phyloP scores from a whole-genome alignment of 2,113 vertebrate genomes.

The Crotalus viridis region DNA sequence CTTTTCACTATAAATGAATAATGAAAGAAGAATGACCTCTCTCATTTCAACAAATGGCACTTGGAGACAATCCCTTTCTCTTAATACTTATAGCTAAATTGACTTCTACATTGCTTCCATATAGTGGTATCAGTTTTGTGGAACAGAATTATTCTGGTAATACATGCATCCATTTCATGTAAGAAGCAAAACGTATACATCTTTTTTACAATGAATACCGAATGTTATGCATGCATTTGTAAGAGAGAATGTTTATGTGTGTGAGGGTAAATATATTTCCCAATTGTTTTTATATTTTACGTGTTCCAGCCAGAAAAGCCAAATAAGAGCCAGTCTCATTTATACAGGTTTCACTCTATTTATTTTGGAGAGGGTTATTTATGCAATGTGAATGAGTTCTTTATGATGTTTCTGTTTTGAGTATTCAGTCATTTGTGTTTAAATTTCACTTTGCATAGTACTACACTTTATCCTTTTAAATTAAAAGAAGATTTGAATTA shows the following conservation, averaged over 20 bases:
- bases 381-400: not conserved
- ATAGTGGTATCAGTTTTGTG: not conserved
- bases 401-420: not conserved
- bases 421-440: not conserved
- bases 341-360: constrained; percentile 45
- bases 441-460: not conserved
- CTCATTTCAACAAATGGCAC: not conserved
- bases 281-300: constrained; percentile 18
- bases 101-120: not conserved
- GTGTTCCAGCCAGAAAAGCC: constrained; percentile 21
- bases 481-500: not conserved
- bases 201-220: constrained; percentile 48
- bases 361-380: constrained; percentile 14
- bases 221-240: not conserved
- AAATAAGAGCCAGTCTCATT: constrained; percentile 31
- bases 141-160: constrained; percentile 37
- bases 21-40: constrained; percentile 25
- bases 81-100: constrained; percentile 20
- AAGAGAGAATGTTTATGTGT: not conserved
- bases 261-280: not conserved
- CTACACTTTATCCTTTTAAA: not conserved
- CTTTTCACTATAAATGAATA: constrained; percentile 45
- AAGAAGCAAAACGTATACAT: constrained; percentile 40
- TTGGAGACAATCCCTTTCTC: constrained; percentile 26
- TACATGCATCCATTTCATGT: constrained; percentile 28